These are phyloP conservation scores for Mesaphorura yosii DNA, from an alignment of 1,140 invertebrate genomes.

Conservation along the genomic window DNA sequence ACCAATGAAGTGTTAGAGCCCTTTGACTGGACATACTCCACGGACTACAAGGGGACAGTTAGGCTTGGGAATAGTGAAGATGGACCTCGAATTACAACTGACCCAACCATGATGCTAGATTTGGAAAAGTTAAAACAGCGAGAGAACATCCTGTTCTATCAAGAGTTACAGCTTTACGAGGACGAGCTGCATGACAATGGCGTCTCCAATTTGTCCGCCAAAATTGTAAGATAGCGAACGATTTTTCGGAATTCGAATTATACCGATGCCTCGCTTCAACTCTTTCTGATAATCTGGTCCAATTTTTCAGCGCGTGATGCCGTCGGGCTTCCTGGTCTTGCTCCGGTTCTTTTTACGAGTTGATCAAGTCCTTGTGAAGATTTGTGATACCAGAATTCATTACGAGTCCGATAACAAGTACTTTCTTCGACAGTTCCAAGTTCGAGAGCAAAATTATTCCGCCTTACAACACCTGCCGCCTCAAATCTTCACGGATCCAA, in stretches of 20 bases:
- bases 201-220: constrained; percentile 73
- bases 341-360: constrained; percentile 85
- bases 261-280: constrained; percentile 13
- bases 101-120: constrained; percentile 69
- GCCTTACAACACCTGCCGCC: constrained; percentile 15
- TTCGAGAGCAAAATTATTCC: constrained; percentile 45
- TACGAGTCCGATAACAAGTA: constrained; percentile 64
- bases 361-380: constrained; percentile 75
- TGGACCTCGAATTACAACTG: constrained; percentile 28
- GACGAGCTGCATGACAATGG: constrained; percentile 98
- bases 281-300: constrained; percentile 19
- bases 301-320: constrained; percentile 80
- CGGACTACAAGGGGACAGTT: constrained; percentile 76
- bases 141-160: constrained; percentile 89
- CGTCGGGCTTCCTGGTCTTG: constrained; percentile 79
- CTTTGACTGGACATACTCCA: constrained; percentile 98
- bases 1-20: constrained; percentile 64
- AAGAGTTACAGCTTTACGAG: constrained; percentile 88
- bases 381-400: constrained; percentile 86
- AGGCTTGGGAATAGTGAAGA: constrained; percentile 43
- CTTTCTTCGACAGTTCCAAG: constrained; percentile 63
- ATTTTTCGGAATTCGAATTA: constrained; percentile 11
- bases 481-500: constrained; percentile 19
- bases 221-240: constrained; percentile 77
- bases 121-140: constrained; percentile 76